Evolutionary conservation across 2,797 vertebrate genomes (phyloP).

Genomic region (Oreortyx pictus): DNA sequence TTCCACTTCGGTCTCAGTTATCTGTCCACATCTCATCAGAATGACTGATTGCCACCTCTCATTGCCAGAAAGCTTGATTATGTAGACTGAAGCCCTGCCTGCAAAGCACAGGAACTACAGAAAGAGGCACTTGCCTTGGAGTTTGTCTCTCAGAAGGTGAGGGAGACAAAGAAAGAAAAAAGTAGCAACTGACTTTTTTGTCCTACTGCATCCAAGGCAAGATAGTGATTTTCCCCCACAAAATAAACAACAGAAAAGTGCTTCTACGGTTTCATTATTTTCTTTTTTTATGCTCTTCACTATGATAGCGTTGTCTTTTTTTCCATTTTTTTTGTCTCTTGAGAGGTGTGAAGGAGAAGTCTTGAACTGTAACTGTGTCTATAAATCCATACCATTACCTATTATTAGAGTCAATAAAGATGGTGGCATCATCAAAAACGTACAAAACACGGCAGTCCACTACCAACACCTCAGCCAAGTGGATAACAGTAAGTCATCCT

Average conservation of each 20-base stretch:
- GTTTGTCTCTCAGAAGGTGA: neutral
- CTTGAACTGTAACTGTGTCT: neutral
- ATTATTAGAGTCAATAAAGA: neutral
- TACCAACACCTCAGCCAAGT: neutral
- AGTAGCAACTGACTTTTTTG: neutral
- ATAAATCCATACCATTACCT: neutral
- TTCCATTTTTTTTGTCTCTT: neutral
- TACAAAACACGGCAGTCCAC: neutral
- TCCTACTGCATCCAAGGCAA: neutral
- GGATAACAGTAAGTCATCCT: neutral
- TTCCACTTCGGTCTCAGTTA: conserved; percentile 24
- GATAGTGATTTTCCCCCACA: neutral
- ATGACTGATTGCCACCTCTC: conserved; percentile 27
- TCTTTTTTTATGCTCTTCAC: neutral
- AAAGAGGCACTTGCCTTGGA: neutral
- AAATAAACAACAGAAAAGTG: neutral
- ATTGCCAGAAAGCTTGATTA: conserved; percentile 18
- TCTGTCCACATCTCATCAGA: conserved; percentile 45
- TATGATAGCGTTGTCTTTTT: neutral
- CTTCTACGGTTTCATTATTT: neutral
- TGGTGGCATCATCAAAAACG: accelerated
- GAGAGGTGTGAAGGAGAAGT: neutral
- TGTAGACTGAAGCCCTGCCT: neutral
- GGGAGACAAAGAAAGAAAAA: neutral
- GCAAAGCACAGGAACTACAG: neutral